phyloP scores from a whole-genome alignment of 1,140 invertebrate species.

The Samia ricini region DNA sequence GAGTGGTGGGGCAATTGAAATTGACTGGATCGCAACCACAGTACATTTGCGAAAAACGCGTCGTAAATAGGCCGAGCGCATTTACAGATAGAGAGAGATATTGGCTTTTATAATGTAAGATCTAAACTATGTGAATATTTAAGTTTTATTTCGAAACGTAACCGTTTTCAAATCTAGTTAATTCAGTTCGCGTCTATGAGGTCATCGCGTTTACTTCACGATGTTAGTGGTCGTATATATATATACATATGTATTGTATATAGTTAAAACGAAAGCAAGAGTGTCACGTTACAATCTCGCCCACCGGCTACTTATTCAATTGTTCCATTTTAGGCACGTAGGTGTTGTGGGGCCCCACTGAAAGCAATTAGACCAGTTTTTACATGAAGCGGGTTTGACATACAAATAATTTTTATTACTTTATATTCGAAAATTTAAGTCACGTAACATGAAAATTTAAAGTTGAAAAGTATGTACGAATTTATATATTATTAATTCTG shows the following conservation, averaged over 20 bases:
- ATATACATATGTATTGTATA: constrained; percentile 11
- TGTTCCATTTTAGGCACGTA: constrained; percentile 19
- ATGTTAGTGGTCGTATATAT: not conserved
- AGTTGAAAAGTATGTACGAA: too few relatives aligned
- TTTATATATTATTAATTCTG: too few relatives aligned
- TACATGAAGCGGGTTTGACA: not conserved
- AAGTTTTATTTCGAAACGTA: not conserved
- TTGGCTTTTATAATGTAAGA: too few relatives aligned
- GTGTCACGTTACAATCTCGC: constrained; percentile 10
- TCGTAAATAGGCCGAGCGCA: too few relatives aligned
- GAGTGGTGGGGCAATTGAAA: too few relatives aligned
- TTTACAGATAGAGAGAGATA: too few relatives aligned
- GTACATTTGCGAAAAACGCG: too few relatives aligned
- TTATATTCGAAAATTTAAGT: too few relatives aligned
- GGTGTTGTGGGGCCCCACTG: constrained; percentile 9
- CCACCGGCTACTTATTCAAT: constrained; percentile 26
- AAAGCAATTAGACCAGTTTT: not conserved
- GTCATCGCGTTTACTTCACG: not conserved
- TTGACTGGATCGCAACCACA: too few relatives aligned
- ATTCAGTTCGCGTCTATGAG: constrained; percentile 4
- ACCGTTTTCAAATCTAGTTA: not conserved
- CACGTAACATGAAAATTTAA: too few relatives aligned
- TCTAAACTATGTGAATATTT: too few relatives aligned
- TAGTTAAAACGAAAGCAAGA: constrained; percentile 23
- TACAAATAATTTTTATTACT: not conserved